Evolutionary conservation across 2,888 invertebrate genomes (phyloP).

Genomic region (Graphium colonna): DNA sequence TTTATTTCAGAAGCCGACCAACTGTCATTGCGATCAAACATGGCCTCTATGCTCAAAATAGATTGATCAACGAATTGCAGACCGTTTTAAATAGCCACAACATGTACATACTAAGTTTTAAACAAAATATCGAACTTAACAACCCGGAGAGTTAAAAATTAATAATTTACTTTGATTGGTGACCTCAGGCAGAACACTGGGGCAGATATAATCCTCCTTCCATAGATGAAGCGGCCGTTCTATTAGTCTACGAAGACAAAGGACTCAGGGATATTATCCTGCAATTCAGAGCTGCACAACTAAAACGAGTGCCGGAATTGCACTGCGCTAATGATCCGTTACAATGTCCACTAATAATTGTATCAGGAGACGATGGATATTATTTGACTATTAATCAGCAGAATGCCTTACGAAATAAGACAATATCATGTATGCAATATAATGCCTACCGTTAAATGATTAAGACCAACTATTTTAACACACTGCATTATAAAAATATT

Average conservation of each 20-base stretch:
- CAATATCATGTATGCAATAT: no score
- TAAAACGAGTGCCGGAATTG: conserved; percentile 6
- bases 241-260: conserved; percentile 27
- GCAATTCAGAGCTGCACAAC: background rate
- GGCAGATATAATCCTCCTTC: conserved; percentile 11
- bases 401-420: no score
- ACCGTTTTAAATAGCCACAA: conserved; percentile 16
- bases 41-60: conserved; percentile 6
- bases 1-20: conserved; percentile 1
- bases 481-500: conserved; percentile 22
- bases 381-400: conserved; percentile 16
- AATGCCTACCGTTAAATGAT: background rate
- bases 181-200: conserved; percentile 12
- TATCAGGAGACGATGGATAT: conserved; percentile 26
- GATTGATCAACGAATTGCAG: conserved; percentile 20
- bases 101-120: conserved; percentile 26
- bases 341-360: conserved; percentile 32
- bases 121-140: conserved; percentile 24
- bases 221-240: conserved; percentile 13
- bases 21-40: background rate
- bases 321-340: conserved; percentile 28
- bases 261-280: background rate
- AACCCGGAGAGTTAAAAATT: conserved; percentile 25
- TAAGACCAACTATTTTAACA: no score
- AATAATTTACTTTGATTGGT: conserved; percentile 27